A percentile compares a stretch with the other conserved stretches of the same genome.
These are phyloP conservation scores for Denticeps clupeoides DNA, from an alignment of 2,797 vertebrate species.

Conservation along the genomic window DNA sequence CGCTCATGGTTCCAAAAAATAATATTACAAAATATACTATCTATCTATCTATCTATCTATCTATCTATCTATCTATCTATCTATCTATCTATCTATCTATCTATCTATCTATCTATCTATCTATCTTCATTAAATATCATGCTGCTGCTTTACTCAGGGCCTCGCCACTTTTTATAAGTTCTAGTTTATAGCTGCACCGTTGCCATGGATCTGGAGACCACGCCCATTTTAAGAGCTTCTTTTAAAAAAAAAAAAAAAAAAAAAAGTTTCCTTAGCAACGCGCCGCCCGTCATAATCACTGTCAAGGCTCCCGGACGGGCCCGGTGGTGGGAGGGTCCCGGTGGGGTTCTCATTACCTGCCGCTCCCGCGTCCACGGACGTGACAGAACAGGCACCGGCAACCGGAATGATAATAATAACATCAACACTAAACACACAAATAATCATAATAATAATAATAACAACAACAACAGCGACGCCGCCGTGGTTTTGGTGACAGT, in stretches of 20 bases:
- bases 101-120: slow-evolving; percentile 5
- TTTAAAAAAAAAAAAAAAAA: no score
- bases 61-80: slow-evolving; percentile 7
- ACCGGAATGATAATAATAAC: slow-evolving; percentile 34
- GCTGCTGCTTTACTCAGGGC: no score
- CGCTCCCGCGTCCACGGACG: slow-evolving; percentile 42
- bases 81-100: slow-evolving; percentile 3
- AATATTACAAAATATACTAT: no score
- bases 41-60: slow-evolving; percentile 6
- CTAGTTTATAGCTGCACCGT: no score
- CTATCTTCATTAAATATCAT: background rate
- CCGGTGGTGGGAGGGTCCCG: slow-evolving; percentile 52
- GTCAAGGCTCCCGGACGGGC: slow-evolving; percentile 46
- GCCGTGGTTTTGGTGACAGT: no score
- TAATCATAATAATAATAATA: slow-evolving; percentile 44
- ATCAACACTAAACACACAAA: slow-evolving; percentile 44
- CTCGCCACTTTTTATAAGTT: no score
- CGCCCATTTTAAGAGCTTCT: no score
- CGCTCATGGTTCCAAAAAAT: no score
- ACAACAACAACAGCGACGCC: slow-evolving; percentile 37
- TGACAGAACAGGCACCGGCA: slow-evolving; percentile 38
- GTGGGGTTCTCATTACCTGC: slow-evolving; percentile 61
- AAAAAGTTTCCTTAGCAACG: slow-evolving; percentile 35
- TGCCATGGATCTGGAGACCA: no score
- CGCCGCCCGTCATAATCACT: slow-evolving; percentile 48